Conservation (phyloP, 37 sponge, comb jelly and placozoan species). For the Theonella swinhoei region DNA sequence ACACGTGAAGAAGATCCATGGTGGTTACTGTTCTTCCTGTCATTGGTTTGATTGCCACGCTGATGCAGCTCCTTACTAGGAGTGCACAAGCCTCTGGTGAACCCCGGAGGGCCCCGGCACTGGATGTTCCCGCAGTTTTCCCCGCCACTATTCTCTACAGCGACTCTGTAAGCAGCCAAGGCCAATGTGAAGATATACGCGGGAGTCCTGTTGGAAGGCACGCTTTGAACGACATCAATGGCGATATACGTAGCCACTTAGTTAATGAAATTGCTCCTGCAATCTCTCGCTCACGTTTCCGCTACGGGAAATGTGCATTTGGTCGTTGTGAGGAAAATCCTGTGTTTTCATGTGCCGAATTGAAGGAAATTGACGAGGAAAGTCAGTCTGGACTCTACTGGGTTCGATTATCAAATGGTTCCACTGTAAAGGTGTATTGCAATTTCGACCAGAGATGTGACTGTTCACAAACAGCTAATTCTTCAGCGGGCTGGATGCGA, state of each 20-base stretch:
- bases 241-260: not conserved
- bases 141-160: too few species aligned
- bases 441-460: not conserved
- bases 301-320: not conserved
- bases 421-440: not conserved
- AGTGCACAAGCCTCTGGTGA: too few species aligned
- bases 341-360: not conserved
- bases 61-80: too few species aligned
- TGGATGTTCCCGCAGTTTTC: too few species aligned
- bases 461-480: not conserved
- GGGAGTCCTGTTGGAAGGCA: not conserved
- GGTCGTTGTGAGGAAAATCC: not conserved
- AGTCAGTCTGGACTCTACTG: not conserved
- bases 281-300: not conserved
- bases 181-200: not conserved
- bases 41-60: too few species aligned
- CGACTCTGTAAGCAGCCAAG: too few species aligned
- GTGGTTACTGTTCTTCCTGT: too few species aligned
- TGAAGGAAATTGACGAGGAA: not conserved
- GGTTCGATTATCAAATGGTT: not conserved
- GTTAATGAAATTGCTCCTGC: not conserved
- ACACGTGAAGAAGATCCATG: too few species aligned
- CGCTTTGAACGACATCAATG: not conserved
- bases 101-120: too few species aligned
- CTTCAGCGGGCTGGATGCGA: not conserved